These are phyloP conservation scores for Spisula subtruncata DNA, from an alignment of 2,888 invertebrate species.

Conservation along the genomic window DNA sequence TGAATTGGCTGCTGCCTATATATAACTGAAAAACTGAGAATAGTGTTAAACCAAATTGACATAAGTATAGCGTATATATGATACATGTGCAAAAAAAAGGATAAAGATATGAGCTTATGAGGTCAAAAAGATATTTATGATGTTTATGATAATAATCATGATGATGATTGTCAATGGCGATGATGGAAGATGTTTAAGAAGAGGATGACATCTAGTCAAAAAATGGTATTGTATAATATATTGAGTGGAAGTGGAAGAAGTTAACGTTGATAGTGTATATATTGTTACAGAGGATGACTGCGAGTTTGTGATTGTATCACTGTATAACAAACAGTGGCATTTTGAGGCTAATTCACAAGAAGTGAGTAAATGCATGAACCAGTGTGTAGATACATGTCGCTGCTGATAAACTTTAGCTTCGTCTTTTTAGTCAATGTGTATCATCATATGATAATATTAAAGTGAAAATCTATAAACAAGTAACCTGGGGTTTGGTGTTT, in stretches of 20 bases:
- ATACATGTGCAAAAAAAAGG: no score
- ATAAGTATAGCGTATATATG: no score
- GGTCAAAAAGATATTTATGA: neutral
- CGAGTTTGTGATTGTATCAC: conserved; percentile 97
- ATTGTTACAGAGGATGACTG: conserved; percentile 88
- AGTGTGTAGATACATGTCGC: neutral
- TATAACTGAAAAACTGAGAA: no score
- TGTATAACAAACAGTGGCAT: conserved; percentile 99
- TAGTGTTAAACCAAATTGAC: no score
- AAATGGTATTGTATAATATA: neutral
- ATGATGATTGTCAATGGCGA: conserved; percentile 28
- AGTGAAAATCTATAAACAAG: neutral
- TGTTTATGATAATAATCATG: conserved; percentile 20
- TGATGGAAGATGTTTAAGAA: conserved; percentile 10
- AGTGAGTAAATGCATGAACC: conserved; percentile 79
- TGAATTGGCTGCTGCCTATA: no score
- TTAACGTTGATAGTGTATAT: conserved; percentile 7
- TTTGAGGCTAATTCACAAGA: conserved; percentile 96
- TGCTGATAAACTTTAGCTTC: neutral
- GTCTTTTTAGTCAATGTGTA: neutral
- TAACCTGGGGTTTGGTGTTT: no score
- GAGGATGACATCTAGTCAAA: neutral
- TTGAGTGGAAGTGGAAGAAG: neutral
- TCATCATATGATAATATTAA: neutral
- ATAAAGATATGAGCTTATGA: no score